Conservation (phyloP, 1,140 invertebrate genomes). For the Caenorhabditis elegans region WBcel235 BX284603.4:4724501-4725000, state of each 20-base stretch:
- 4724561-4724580: too few relatives aligned
- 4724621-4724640: too few relatives aligned
- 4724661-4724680: too few relatives aligned
- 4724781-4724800: background rate
- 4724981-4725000: conserved; percentile 67
- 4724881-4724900: conserved; percentile 60
- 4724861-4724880: too few relatives aligned
- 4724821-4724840: too few relatives aligned
- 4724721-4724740: conserved; percentile 62
- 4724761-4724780: conserved; percentile 58
- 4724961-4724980: conserved; percentile 65
- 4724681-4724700: background rate
- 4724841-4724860: too few relatives aligned
- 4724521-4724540: too few relatives aligned
- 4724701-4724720: conserved; percentile 38
- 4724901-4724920: conserved; percentile 65
- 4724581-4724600: too few relatives aligned
- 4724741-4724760: conserved; percentile 57
- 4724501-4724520: too few relatives aligned
- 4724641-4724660: too few relatives aligned
- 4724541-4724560: too few relatives aligned
- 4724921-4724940: conserved; percentile 60
- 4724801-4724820: background rate
- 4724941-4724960: conserved; percentile 53
- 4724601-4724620: too few relatives aligned